These are phyloP conservation scores for Chrysogorgia sp. DNA, from an alignment of 92 coral and sea anemone genomes.

Conservation along the genomic window DNA sequence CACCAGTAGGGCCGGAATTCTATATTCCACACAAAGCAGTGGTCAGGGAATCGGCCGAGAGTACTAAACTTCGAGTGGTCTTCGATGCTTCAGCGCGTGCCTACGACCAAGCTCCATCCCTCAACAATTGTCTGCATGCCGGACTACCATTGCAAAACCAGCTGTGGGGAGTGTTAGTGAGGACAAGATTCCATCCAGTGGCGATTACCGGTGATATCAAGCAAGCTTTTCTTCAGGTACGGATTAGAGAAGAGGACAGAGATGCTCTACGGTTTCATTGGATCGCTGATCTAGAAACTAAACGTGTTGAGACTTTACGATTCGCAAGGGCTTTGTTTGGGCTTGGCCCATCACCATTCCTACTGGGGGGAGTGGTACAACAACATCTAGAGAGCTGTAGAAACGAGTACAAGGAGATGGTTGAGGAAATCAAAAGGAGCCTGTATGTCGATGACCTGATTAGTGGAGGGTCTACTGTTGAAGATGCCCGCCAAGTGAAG, in stretches of 20 bases:
- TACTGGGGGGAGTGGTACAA: not conserved
- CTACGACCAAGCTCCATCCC: constrained; percentile 1
- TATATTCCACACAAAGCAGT: constrained; percentile 29
- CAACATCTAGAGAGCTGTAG: constrained; percentile 7
- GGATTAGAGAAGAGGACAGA: constrained; percentile 6
- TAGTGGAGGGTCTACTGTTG: not conserved
- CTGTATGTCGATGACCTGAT: constrained; percentile 17
- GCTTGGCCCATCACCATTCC: constrained; percentile 14
- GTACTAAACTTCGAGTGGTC: constrained; percentile 22
- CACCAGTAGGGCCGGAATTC: constrained; percentile 15
- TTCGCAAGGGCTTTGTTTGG: not conserved
- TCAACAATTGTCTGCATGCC: constrained; percentile 12
- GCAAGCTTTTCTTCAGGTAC: constrained; percentile 17
- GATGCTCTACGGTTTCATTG: constrained; percentile 25
- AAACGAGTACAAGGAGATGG: not conserved
- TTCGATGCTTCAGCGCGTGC: constrained; percentile 34
- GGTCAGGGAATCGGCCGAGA: constrained; percentile 1
- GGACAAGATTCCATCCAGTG: constrained; percentile 18
- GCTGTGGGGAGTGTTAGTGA: constrained; percentile 11
- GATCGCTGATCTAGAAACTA: not conserved
- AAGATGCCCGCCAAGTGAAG: not conserved
- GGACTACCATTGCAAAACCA: constrained; percentile 18
- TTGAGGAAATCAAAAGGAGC: not conserved
- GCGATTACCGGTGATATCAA: constrained; percentile 1
- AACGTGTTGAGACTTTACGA: not conserved